Evolutionary conservation across 2,888 invertebrate genomes (phyloP).

Genomic region (Hirtodrosophila histrioides): DNA sequence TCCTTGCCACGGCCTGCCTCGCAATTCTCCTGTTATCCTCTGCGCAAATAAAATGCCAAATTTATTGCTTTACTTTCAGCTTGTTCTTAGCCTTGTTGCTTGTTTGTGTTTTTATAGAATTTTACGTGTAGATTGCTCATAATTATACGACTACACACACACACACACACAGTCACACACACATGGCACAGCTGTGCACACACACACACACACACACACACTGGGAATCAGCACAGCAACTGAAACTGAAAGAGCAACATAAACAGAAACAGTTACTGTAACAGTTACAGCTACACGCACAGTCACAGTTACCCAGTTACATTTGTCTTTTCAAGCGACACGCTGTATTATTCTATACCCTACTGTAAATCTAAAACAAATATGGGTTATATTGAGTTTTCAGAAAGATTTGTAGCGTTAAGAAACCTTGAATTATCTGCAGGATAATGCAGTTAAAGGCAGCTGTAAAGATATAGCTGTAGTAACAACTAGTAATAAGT

Average conservation of each 20-base stretch:
- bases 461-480: no score
- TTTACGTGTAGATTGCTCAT: slow-evolving; percentile 70
- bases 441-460: no score
- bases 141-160: slow-evolving; percentile 47
- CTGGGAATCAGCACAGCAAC: background rate
- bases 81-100: slow-evolving; percentile 19
- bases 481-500: no score
- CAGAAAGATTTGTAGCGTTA: no score
- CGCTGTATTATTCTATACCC: slow-evolving; percentile 43
- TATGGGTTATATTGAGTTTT: background rate
- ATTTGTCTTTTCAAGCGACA: slow-evolving; percentile 57
- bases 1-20: slow-evolving; percentile 35
- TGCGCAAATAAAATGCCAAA: slow-evolving; percentile 67
- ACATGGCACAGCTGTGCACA: slow-evolving; percentile 37
- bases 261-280: slow-evolving; percentile 25
- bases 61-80: slow-evolving; percentile 50
- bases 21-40: slow-evolving; percentile 39
- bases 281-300: slow-evolving; percentile 9
- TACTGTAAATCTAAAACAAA: background rate
- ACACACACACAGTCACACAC: slow-evolving; percentile 32
- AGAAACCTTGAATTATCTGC: no score
- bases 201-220: slow-evolving; percentile 13
- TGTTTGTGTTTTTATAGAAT: slow-evolving; percentile 55
- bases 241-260: slow-evolving; percentile 31
- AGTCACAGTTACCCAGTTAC: slow-evolving; percentile 44